Evolutionary conservation across 2,113 vertebrate genomes (phyloP).

Genomic region (Serilophus lunatus): DNA sequence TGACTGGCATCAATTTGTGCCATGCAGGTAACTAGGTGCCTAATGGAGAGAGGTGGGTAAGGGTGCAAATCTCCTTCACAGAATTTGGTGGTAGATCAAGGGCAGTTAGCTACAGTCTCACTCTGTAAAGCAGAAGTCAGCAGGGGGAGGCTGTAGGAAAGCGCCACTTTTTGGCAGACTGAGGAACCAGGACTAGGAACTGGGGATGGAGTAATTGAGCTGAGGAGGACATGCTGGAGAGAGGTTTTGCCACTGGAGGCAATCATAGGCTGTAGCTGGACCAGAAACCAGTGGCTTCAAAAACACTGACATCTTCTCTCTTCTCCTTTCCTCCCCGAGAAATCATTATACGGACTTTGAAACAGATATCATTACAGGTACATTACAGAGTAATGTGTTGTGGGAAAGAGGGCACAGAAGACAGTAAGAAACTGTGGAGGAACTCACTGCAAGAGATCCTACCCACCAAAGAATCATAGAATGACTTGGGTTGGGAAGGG

Average conservation of each 20-base stretch:
- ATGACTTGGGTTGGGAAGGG: background rate
- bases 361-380: background rate
- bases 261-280: background rate
- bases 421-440: background rate
- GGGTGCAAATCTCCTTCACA: background rate
- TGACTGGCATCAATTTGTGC: background rate
- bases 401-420: background rate
- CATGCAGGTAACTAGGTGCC: background rate
- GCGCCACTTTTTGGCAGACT: background rate
- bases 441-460: background rate
- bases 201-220: accelerated
- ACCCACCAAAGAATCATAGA: background rate
- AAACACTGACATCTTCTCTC: background rate
- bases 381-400: background rate
- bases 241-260: background rate
- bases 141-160: background rate
- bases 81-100: background rate
- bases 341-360: background rate
- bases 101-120: background rate
- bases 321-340: background rate
- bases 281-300: background rate
- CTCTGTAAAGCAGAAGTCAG: background rate
- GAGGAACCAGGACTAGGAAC: background rate
- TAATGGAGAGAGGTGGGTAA: background rate
- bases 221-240: background rate